A percentile compares a stretch with the other conserved stretches of the same genome.
phyloP scores from a whole-genome alignment of 2,888 invertebrate species.

The Hypsopygia costalis region DNA sequence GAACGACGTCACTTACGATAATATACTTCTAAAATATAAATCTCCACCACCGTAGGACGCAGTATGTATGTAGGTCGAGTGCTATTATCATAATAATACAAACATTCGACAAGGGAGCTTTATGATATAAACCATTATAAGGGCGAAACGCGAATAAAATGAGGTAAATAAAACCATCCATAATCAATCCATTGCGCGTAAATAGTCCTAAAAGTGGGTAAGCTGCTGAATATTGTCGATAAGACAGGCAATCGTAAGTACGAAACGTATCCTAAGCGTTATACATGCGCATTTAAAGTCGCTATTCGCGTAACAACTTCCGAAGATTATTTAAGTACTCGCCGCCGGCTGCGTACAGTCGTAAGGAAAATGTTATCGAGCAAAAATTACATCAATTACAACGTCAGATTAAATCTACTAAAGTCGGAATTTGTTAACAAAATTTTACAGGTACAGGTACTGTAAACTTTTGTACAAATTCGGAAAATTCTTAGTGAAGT shows the following conservation, averaged over 20 bases:
- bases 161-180: conserved; percentile 15
- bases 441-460: not conserved
- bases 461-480: too few relatives aligned
- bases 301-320: conserved; percentile 1
- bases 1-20: not conserved
- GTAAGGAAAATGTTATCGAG: conserved; percentile 10
- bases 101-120: conserved; percentile 6
- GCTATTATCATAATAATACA: conserved; percentile 9
- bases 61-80: not conserved
- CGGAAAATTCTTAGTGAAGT: too few relatives aligned
- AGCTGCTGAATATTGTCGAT: conserved; percentile 16
- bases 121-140: not conserved
- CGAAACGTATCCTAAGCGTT: not conserved
- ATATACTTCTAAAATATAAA: not conserved
- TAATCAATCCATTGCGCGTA: conserved; percentile 27
- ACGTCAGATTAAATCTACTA: not conserved
- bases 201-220: conserved; percentile 28
- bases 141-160: conserved; percentile 13
- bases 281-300: not conserved
- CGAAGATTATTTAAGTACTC: conserved; percentile 14
- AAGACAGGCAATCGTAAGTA: conserved; percentile 10
- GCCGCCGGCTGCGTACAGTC: conserved; percentile 16
- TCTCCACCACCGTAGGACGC: not conserved
- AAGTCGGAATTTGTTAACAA: not conserved
- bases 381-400: not conserved